Base-by-base conservation (phyloP, 1,140 invertebrate genomes). In the Heliothis subflexa region DNA sequence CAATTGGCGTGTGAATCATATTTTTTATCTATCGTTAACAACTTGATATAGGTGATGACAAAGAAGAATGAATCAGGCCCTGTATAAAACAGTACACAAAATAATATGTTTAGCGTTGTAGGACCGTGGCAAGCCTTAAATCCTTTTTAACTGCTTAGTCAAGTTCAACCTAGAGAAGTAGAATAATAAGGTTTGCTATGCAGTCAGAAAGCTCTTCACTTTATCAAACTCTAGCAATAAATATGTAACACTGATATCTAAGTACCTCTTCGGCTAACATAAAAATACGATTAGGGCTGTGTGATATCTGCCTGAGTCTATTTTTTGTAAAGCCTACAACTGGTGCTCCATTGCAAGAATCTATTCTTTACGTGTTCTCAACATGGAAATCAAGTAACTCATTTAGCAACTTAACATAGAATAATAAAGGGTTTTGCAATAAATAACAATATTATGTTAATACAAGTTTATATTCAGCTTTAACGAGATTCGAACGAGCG, bases 391-490 rank as follows among this genome's bases (percentile, higher is more conserved):
- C 68, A 47, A 80, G 33, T 55, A 73, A 79, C 62, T 66, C 55
- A 54, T 82, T 50, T 62, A 59, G 73, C 74, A 77, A 77, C 49
- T 77, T 68, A 66, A 75, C 81, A 78, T 78, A 80, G 83, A 83
- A 85, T 83, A 86, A 85, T 85, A 90, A 87, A 81, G 78, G 78
- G 78, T 79, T 87, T 79, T 71, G 84, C 83, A 88, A 89, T 86
- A 89, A 92, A 90, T 89, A 89, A 91, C 82, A 85, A 84, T 89
- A 90, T 91, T 89, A 93, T 91, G 88, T 83, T 89, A 90, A 91
- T 88, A 79, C 64, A 72, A 78, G 79, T 83, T 85, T 85, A 82
- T 86, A 89, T 89, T 89, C 81, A 83, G 84, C 78, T 81, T 81
- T 90, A 91, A 93, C 90, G 89, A 91, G 86, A 86, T 79, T 80